Conservation (phyloP, 2,888 invertebrate species). For the Patella pellucida region DNA sequence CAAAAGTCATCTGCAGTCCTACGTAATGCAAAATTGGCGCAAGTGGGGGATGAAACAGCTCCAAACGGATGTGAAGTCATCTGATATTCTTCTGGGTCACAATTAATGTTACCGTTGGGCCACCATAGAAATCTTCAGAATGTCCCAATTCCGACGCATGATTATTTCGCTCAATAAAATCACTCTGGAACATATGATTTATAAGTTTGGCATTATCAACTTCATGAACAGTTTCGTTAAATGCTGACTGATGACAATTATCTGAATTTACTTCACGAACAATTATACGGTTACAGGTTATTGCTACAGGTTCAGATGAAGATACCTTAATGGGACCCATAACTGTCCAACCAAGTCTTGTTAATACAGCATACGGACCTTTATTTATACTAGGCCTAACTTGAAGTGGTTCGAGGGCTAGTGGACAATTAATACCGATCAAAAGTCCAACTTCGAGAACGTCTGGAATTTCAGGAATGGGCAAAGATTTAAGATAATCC, state of each 20-base stretch:
- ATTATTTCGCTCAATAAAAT: not conserved
- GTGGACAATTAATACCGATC: not conserved
- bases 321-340: not conserved
- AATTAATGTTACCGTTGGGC: no score
- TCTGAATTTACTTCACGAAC: not conserved
- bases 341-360: not conserved
- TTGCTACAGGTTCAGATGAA: not conserved
- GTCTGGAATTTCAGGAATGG: not conserved
- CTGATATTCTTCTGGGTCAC: no score
- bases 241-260: not conserved
- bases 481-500: not conserved
- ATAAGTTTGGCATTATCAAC: not conserved
- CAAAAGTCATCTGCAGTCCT: no score
- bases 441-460: not conserved
- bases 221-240: not conserved
- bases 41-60: no score
- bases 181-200: not conserved
- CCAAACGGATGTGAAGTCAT: no score
- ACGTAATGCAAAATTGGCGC: no score
- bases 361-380: conserved; percentile 10
- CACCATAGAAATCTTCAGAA: no score
- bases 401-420: not conserved
- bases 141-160: not conserved
- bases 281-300: conserved; percentile 2
- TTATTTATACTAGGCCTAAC: not conserved